phyloP scores from a whole-genome alignment of 2,888 invertebrate species.

The Amphiduros pacificus region DNA sequence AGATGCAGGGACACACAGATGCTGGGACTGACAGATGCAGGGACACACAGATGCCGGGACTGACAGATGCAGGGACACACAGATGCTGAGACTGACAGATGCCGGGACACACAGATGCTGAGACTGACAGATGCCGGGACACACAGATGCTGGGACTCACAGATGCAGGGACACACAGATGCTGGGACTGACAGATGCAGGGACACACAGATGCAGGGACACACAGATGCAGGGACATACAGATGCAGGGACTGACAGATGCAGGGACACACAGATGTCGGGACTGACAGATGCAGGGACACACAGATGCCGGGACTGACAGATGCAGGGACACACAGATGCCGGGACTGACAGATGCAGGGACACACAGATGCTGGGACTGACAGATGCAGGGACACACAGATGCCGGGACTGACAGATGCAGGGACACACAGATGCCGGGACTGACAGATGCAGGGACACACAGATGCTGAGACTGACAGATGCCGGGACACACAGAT shows the following conservation, averaged over 20 bases:
- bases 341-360: neutral
- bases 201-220: neutral
- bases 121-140: neutral
- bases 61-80: neutral
- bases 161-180: neutral
- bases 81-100: neutral
- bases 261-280: neutral
- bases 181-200: neutral
- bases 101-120: neutral
- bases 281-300: neutral
- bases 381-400: neutral
- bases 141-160: neutral
- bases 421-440: neutral
- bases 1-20: neutral
- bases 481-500: neutral
- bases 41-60: neutral
- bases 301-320: neutral
- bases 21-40: neutral
- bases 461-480: neutral
- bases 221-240: too few relatives aligned
- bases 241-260: neutral
- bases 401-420: neutral
- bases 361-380: neutral
- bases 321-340: neutral
- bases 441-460: neutral